phyloP scores from a whole-genome alignment of 2,797 vertebrate species.

The Echiichthys vipera region DNA sequence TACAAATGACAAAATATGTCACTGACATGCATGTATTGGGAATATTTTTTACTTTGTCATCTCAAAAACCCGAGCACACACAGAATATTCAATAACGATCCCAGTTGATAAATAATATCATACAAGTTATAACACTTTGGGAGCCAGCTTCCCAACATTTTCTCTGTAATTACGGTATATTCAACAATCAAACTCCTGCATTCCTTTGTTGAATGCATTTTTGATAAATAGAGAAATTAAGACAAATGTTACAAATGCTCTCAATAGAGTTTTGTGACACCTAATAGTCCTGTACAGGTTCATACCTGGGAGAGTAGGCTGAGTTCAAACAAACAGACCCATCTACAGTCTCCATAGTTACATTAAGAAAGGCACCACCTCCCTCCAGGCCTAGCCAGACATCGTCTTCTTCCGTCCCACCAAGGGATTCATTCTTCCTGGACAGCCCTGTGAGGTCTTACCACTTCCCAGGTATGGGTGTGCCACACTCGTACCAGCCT shows the following conservation, averaged over 20 bases:
- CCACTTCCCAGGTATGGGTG: conserved; percentile 97
- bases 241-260: conserved; percentile 81
- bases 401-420: conserved; percentile 42
- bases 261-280: conserved; percentile 79
- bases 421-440: conserved; percentile 40
- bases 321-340: conserved; percentile 58
- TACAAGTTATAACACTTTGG: conserved; percentile 92
- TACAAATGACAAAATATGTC: conserved; percentile 44
- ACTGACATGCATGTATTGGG: conserved; percentile 46
- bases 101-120: conserved; percentile 96
- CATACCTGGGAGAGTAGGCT: conserved; percentile 64
- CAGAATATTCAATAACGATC: conserved; percentile 80
- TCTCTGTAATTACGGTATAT: conserved; percentile 74
- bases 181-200: conserved; percentile 57
- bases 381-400: conserved; percentile 36
- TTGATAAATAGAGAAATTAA: conserved; percentile 89
- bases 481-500: conserved; percentile 98
- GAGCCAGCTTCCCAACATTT: conserved; percentile 98
- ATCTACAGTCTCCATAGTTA: conserved; percentile 70
- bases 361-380: conserved; percentile 51
- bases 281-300: conserved; percentile 72
- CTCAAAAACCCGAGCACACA: conserved; percentile 59
- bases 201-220: conserved; percentile 75
- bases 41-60: conserved; percentile 49
- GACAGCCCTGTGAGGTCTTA: conserved; percentile 71